Evolutionary conservation across 2,888 invertebrate species (phyloP), one percentile per base, ranked within the genome.

Genomic region (Nematopogon swammerdamellus): DNA sequence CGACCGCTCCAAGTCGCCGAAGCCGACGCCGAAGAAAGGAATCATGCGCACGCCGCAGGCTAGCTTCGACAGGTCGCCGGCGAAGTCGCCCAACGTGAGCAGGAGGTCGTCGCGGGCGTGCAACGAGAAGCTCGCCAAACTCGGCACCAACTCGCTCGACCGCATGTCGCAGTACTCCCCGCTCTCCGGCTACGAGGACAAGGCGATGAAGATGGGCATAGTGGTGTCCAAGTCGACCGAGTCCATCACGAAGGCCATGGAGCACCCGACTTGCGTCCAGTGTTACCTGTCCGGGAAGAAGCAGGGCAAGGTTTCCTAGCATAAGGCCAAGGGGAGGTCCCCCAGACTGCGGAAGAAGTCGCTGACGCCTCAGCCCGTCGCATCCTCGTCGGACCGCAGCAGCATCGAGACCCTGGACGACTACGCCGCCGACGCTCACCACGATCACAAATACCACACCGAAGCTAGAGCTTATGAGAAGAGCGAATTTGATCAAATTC

Each of bases 181-280:
- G 56, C 61, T 80, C 11, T 75, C 79, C 5, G 77, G 77, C 57
- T 80, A 70, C 2, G 80, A 80, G 60, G 79, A 80, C 50, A 79
- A 79, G 55, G 80, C 80, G 3, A 72, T 77, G 52, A 73, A 71
- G 62, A 79, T 80, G 73, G 80, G 80, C 1, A 83, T 83, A 48
- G 83, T 84, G 36, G 81, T 82, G 0, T 72, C 82, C 1, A 80
- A 81, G 55, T 81, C 82, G 2, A 81, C 81, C 1, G 82, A 82
- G 58, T 80, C 81, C 1, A 80, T 82, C 45, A 70, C 76, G 14
- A 73, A 74, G 59, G 75, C 82, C 14, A 83, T 88, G 50, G 88
- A 88, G 55, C 84, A 86, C 51, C 85, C 87, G 46, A 87, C 87
- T 19, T 89, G 88, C 70, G 87, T 88, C 58, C 87, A 88, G 62